phyloP scores from a whole-genome alignment of 64 coral and sea anemone genomes.

The Montipora efflorescens region DNA sequence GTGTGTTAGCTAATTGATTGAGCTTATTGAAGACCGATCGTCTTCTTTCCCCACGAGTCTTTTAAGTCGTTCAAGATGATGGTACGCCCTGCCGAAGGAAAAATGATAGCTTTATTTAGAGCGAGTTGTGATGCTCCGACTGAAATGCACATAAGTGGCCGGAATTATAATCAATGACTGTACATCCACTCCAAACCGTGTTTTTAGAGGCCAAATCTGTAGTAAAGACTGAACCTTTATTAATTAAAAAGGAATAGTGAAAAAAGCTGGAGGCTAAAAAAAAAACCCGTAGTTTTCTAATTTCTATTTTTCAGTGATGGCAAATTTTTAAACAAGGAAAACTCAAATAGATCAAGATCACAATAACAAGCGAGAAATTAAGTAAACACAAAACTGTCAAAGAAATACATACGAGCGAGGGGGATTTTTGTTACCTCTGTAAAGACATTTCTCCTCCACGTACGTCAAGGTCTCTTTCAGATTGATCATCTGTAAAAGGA shows the following conservation, averaged over 20 bases:
- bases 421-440: constrained; percentile 38
- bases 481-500: constrained; percentile 58
- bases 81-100: constrained; percentile 40
- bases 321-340: no score
- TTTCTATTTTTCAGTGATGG: no score
- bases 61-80: constrained; percentile 70
- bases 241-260: no score
- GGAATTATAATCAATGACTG: no score
- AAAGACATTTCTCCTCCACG: constrained; percentile 57
- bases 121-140: not conserved
- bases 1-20: constrained; percentile 5
- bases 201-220: no score
- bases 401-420: not conserved
- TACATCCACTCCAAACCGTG: no score
- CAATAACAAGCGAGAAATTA: no score
- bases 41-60: constrained; percentile 73
- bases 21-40: constrained; percentile 58
- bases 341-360: no score
- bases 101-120: not conserved
- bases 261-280: no score
- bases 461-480: constrained; percentile 49
- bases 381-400: not conserved
- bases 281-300: no score
- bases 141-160: no score
- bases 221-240: no score